Conservation (phyloP, 2,888 invertebrate species). For the Cerastis leucographa region DNA sequence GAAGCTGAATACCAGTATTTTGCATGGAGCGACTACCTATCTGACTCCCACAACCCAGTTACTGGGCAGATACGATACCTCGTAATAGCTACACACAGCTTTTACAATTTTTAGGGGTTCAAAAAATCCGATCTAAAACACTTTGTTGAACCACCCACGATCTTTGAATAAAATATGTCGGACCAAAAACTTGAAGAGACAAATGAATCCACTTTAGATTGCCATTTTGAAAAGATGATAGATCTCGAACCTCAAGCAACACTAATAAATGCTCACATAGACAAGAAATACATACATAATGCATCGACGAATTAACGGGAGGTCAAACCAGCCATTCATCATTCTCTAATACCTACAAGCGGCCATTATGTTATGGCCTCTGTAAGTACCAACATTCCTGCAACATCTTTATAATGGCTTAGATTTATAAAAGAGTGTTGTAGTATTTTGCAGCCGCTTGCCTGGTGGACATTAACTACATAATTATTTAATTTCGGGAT, state of each 20-base stretch:
- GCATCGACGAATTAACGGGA: slow-evolving; percentile 68
- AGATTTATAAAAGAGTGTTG: not conserved
- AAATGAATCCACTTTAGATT: slow-evolving; percentile 4
- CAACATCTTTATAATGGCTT: not conserved
- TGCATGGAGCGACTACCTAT: not conserved
- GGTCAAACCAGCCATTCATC: slow-evolving; percentile 73
- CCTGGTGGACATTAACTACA: too few species aligned
- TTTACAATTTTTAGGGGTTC: not conserved
- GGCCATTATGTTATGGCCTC: slow-evolving; percentile 65
- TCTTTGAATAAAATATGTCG: not conserved
- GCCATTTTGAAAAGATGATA: slow-evolving; percentile 31
- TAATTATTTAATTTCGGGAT: too few species aligned
- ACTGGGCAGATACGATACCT: not conserved
- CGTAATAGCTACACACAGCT: not conserved
- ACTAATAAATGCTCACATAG: slow-evolving; percentile 32
- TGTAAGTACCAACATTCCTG: slow-evolving; percentile 2
- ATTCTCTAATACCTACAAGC: slow-evolving; percentile 66
- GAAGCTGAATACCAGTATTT: not conserved
- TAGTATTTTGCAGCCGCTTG: not conserved
- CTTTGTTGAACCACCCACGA: not conserved
- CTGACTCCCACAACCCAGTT: not conserved
- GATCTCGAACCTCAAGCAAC: slow-evolving; percentile 11
- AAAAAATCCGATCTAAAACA: not conserved
- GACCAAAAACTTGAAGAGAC: not conserved
- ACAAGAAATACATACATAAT: slow-evolving; percentile 65